Evolutionary conservation across 1,140 invertebrate species (phyloP), one percentile per base, ranked within the genome.

Genomic region (Idris sp.): DNA sequence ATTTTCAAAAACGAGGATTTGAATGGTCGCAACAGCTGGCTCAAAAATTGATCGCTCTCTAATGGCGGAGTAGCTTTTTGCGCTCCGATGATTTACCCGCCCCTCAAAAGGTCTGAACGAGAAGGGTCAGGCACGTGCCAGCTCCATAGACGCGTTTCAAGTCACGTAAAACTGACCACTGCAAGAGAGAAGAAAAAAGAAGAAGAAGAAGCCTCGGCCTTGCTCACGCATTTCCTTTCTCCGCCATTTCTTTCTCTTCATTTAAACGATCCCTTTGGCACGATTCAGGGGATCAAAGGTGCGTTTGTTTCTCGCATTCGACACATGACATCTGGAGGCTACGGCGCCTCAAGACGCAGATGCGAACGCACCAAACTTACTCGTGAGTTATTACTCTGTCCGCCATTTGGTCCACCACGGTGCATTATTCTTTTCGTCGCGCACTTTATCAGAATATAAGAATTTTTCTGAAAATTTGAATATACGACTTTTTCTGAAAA

Each of bases 241-340:
- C 38, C 49, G 33, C 9, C 49, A 44, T 19, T 59, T 56, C 65
- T 71, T 61, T 61, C 26, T 56, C 40, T n/a, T 49, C 54, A 53
- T 61, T 48, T 62, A 51, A 58, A 65, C 61, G 53, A 49, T 43
- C 53, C 59, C 16, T 67, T 67, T 59, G 38, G 46, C 62, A 61
- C 46, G 46, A 59, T 67, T 74, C 56, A 16, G 49, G 54, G 61
- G 54, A 61, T 74, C 61, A 44, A 74, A 64, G 56, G 72, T 64
- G 26, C 61, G 38, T 58, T 56, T 46, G 54, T 67, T 68, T 64
- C 49, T 59, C 49, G 46, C 72, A 62, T 68, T 68, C 72, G 44
- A 72, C 62, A 53, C 68, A 73, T 80, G 81, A 80, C 81, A 82
- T 81, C 79, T 81, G 80, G 79, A 78, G 10, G 51, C 76, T 67